These are phyloP conservation scores for Philypnodon macrostomus DNA, from an alignment of 2,797 vertebrate species.

Conservation along the genomic window DNA sequence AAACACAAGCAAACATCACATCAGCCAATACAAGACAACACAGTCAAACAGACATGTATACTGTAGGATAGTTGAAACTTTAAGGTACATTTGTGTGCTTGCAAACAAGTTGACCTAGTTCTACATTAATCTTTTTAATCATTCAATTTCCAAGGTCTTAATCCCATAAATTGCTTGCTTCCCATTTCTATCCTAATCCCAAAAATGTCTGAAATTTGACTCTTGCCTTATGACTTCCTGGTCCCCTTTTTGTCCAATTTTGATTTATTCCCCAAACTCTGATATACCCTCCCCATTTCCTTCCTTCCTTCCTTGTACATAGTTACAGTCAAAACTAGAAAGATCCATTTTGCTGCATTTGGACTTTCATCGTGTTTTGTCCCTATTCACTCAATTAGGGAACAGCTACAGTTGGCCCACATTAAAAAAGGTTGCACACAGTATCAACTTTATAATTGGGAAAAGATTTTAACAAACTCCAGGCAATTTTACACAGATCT, in stretches of 20 bases:
- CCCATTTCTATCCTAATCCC: conserved; percentile 1
- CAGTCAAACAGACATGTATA: too few species aligned
- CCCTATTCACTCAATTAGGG: conserved; percentile 17
- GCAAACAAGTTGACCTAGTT: conserved; percentile 4
- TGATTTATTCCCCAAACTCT: conserved; percentile 14
- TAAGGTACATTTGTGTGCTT: conserved; percentile 16
- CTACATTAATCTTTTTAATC: conserved; percentile 12
- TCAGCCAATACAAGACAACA: too few species aligned
- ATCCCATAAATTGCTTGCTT: conserved; percentile 4
- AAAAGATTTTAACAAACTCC: conserved; percentile 22
- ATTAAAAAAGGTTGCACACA: conserved; percentile 30
- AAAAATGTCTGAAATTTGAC: conserved; percentile 4
- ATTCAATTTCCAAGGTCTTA: conserved; percentile 9
- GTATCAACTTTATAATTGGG: conserved; percentile 36
- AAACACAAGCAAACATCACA: too few species aligned
- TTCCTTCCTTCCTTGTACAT: conserved; percentile 39
- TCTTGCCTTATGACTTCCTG: conserved; percentile 39
- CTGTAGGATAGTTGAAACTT: too few species aligned
- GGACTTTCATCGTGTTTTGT: conserved; percentile 20
- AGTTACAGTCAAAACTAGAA: conserved; percentile 17
- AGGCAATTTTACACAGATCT: conserved; percentile 20
- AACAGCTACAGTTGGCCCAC: conserved; percentile 5
- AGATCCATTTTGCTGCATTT: conserved; percentile 13
- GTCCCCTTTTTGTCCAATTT: conserved; percentile 25
- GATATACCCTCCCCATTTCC: conserved; percentile 33